A percentile compares a stretch with the other conserved stretches of the same genome.
Conservation (phyloP, 35 echinoderm and acorn worm genomes). For the Patiria miniata region DNA sequence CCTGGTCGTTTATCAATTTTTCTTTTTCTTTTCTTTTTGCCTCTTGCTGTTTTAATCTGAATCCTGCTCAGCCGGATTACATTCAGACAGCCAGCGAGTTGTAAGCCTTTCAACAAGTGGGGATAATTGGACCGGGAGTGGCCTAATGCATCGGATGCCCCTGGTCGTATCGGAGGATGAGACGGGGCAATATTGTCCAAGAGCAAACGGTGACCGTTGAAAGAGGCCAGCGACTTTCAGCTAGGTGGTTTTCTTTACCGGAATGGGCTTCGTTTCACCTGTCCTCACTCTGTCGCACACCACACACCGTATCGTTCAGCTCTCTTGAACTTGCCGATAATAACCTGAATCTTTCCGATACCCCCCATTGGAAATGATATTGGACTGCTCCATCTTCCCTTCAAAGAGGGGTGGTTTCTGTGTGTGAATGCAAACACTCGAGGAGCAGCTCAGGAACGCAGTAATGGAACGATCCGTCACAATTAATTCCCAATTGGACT, state of each 20-base stretch:
- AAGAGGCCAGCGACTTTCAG: neutral
- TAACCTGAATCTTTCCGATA: conserved; percentile 21
- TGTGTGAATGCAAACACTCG: neutral
- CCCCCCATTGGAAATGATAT: conserved; percentile 15
- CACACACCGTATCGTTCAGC: neutral
- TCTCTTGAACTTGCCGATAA: conserved; percentile 18
- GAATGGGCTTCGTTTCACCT: neutral
- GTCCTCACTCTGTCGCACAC: neutral
- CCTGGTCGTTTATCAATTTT: neutral
- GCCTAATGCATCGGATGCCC: neutral
- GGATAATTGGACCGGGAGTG: neutral
- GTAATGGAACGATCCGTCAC: neutral
- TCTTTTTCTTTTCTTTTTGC: neutral
- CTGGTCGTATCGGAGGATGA: neutral
- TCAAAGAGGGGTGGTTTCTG: neutral
- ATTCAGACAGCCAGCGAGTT: neutral
- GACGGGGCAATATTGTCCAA: neutral
- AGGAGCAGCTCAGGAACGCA: neutral
- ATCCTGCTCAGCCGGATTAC: neutral
- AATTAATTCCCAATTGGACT: neutral
- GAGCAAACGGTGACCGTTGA: neutral
- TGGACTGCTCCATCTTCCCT: neutral
- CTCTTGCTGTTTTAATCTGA: neutral
- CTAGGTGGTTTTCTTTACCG: neutral
- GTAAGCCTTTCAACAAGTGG: neutral